These are phyloP conservation scores for Bufo bufo DNA, from an alignment of 2,113 vertebrate genomes.

Conservation along the genomic window DNA sequence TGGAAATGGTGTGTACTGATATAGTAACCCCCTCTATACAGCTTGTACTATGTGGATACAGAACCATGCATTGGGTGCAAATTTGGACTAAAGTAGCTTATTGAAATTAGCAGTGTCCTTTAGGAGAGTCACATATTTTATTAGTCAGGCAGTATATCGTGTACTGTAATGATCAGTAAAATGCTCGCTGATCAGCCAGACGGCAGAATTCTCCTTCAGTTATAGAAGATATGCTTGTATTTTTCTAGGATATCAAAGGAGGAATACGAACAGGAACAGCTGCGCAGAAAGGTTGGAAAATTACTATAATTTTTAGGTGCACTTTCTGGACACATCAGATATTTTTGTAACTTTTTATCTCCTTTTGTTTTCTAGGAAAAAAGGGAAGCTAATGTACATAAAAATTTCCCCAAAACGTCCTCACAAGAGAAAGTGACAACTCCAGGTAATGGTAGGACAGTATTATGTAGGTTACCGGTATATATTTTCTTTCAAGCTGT, in stretches of 20 bases:
- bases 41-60: too few species aligned
- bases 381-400: not conserved
- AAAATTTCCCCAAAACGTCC: not conserved
- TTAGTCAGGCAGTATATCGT: too few species aligned
- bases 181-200: not conserved
- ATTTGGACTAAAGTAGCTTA: too few species aligned
- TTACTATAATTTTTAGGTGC: too few species aligned
- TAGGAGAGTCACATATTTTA: too few species aligned
- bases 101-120: too few species aligned
- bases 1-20: too few species aligned
- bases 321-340: not conserved
- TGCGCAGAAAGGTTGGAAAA: conserved; percentile 24
- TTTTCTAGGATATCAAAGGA: conserved; percentile 88
- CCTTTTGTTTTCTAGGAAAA: not conserved
- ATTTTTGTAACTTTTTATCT: not conserved
- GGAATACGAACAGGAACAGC: conserved; percentile 87
- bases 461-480: not conserved
- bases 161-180: too few species aligned
- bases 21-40: too few species aligned
- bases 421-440: not conserved
- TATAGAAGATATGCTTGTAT: not conserved
- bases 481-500: too few species aligned
- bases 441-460: not conserved
- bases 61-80: too few species aligned
- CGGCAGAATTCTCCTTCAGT: not conserved